phyloP scores from a whole-genome alignment of 2,888 invertebrate genomes.

The Sarcophaga caerulescens region DNA sequence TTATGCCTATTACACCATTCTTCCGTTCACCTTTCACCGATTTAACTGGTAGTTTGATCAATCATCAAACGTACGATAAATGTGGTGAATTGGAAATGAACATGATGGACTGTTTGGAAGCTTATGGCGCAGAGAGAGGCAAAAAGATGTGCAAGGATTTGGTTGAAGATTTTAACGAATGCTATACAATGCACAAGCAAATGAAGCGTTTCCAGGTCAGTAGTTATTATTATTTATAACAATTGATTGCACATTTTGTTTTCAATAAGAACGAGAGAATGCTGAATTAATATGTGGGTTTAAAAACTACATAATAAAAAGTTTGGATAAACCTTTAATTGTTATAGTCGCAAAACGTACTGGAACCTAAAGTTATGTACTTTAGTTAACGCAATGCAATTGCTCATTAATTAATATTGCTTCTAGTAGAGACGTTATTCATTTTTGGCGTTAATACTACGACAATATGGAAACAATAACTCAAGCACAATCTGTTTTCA shows the following conservation, averaged over 20 bases:
- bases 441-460: too few species aligned
- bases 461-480: too few species aligned
- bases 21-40: slow-evolving; percentile 88
- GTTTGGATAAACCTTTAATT: too few species aligned
- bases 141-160: slow-evolving; percentile 84
- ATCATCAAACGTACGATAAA: slow-evolving; percentile 85
- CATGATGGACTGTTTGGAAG: slow-evolving; percentile 90
- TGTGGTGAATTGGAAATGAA: slow-evolving; percentile 87
- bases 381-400: too few species aligned
- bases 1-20: slow-evolving; percentile 85
- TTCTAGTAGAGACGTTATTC: too few species aligned
- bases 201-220: slow-evolving; percentile 83
- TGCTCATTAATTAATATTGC: too few species aligned
- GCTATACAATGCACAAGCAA: slow-evolving; percentile 84
- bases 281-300: too few species aligned
- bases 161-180: slow-evolving; percentile 88
- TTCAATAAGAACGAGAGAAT: too few species aligned
- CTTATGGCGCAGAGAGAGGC: slow-evolving; percentile 88
- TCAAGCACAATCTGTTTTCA: too few species aligned
- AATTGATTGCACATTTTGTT: not conserved
- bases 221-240: slow-evolving; percentile 1
- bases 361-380: too few species aligned
- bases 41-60: slow-evolving; percentile 85
- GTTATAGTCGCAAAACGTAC: too few species aligned
- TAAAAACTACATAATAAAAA: too few species aligned